phyloP scores from a whole-genome alignment of 2,888 invertebrate species.

The Clivina fossor region DNA sequence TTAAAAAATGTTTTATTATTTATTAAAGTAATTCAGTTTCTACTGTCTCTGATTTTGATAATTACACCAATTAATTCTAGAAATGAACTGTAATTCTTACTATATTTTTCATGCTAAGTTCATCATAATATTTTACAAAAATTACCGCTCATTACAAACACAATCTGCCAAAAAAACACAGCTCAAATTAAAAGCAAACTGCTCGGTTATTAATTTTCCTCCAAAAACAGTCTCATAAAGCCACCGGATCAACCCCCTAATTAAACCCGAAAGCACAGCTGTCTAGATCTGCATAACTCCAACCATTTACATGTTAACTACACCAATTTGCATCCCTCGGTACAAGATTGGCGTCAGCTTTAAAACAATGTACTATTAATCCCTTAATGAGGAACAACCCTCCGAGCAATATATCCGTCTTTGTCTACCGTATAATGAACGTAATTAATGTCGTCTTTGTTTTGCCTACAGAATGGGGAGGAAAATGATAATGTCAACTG shows the following conservation, averaged over 20 bases:
- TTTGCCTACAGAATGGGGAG: too few relatives aligned
- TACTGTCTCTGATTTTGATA: too few relatives aligned
- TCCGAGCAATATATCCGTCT: neutral
- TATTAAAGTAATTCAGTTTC: too few relatives aligned
- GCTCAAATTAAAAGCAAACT: conserved; percentile 21
- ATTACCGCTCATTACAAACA: too few relatives aligned
- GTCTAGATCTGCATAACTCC: conserved; percentile 49
- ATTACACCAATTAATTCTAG: too few relatives aligned
- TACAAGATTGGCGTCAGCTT: conserved; percentile 46
- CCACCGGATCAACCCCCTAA: conserved; percentile 33
- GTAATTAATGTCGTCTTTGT: neutral
- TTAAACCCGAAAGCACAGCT: conserved; percentile 41
- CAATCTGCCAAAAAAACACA: too few relatives aligned
- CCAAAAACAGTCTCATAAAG: conserved; percentile 2
- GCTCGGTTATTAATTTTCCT: conserved; percentile 14
- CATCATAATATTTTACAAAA: too few relatives aligned
- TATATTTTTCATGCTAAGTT: too few relatives aligned
- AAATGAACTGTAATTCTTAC: too few relatives aligned
- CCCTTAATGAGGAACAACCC: conserved; percentile 48
- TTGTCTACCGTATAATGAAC: neutral
- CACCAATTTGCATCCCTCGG: conserved; percentile 54
- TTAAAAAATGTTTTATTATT: too few relatives aligned
- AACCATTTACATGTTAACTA: conserved; percentile 54
- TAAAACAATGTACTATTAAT: conserved; percentile 55
- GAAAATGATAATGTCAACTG: too few relatives aligned